Evolutionary conservation across 23 tunicate species (phyloP).

Genomic region (Phallusia fumigata): DNA sequence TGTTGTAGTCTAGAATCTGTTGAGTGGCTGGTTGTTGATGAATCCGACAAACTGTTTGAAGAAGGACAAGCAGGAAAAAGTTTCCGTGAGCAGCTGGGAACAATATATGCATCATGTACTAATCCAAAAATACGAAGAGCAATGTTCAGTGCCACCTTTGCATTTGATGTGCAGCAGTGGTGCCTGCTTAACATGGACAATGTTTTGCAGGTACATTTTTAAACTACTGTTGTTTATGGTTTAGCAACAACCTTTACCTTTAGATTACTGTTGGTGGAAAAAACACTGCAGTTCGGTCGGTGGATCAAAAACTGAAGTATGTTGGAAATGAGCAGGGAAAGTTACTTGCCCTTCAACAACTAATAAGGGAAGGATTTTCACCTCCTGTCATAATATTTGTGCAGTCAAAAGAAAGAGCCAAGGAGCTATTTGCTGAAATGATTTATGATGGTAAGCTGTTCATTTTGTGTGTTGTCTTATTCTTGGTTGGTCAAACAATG

Average conservation of each 20-base stretch:
- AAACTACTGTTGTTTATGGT: neutral
- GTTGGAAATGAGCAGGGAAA: constrained; percentile 91
- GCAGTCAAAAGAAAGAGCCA: constrained; percentile 92
- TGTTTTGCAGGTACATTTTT: constrained; percentile 60
- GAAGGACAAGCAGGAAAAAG: constrained; percentile 39
- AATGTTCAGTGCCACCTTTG: constrained; percentile 93
- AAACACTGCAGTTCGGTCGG: constrained; percentile 78
- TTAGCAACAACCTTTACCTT: neutral
- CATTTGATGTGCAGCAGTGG: constrained; percentile 91
- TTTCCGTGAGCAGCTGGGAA: constrained; percentile 83
- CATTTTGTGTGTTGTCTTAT: too few species aligned
- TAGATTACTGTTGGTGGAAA: constrained; percentile 82
- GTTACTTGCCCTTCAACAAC: constrained; percentile 54
- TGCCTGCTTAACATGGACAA: constrained; percentile 88
- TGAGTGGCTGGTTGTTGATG: constrained; percentile 92
- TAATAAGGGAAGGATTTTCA: constrained; percentile 60
- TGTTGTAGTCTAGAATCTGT: constrained; percentile 41
- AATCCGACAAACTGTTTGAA: constrained; percentile 93
- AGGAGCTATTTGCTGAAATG: constrained; percentile 80
- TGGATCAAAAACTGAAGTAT: constrained; percentile 57
- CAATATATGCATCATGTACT: constrained; percentile 75
- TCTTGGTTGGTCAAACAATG: too few species aligned
- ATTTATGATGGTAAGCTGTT: constrained; percentile 80
- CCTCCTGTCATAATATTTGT: constrained; percentile 88
- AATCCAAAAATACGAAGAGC: constrained; percentile 67